Percentiles rank a stretch among this genome's conserved stretches.
Conservation (phyloP, 2,797 vertebrate species). For the Manis javanica region DNA sequence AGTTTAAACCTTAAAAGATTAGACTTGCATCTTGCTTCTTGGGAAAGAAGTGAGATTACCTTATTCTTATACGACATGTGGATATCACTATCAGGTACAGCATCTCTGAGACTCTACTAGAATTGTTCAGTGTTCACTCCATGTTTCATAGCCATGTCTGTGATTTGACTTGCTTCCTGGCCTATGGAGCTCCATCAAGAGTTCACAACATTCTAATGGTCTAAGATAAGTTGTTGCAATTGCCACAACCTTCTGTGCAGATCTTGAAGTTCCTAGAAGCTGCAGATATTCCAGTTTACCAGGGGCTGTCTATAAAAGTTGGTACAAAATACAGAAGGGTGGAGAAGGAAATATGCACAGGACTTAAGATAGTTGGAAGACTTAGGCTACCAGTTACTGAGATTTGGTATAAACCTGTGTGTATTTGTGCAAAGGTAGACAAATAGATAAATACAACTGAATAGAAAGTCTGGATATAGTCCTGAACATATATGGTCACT, state of each 20-base stretch:
- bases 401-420: neutral
- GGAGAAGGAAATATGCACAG: neutral
- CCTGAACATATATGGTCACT: neutral
- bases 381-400: neutral
- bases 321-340: neutral
- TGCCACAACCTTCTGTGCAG: neutral
- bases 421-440: neutral
- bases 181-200: neutral
- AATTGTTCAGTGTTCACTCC: neutral
- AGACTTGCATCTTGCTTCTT: neutral
- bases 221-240: neutral
- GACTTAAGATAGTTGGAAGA: neutral
- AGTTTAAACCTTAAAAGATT: neutral
- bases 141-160: neutral
- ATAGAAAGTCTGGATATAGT: neutral
- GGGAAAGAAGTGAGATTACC: neutral
- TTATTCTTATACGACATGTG: neutral
- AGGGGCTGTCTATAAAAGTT: neutral
- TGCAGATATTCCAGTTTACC: neutral
- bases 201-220: neutral
- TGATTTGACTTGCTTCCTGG: neutral
- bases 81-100: neutral
- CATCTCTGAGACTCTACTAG: neutral
- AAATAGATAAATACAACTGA: neutral
- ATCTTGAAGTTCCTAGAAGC: neutral